phyloP scores from a whole-genome alignment of 2,113 vertebrate genomes.

The Atherinomorus stipes region DNA sequence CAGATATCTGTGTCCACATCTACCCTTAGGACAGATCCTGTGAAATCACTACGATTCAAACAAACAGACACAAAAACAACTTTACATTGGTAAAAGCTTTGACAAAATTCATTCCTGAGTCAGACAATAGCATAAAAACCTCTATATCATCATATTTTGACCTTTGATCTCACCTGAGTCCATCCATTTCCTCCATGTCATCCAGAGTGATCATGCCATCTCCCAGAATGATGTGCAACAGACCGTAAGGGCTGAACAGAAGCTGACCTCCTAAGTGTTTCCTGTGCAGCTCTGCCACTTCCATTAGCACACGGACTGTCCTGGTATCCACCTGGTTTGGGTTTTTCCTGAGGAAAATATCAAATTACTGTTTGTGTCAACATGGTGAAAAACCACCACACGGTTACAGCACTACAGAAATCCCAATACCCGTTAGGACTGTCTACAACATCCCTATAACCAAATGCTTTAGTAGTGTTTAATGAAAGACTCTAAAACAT shows the following conservation, averaged over 20 bases:
- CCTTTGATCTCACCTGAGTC: slow-evolving; percentile 89
- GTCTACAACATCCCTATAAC: background rate
- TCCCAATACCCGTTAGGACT: background rate
- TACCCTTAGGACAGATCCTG: slow-evolving; percentile 94
- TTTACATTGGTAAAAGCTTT: slow-evolving; percentile 22
- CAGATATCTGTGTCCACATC: slow-evolving; percentile 93
- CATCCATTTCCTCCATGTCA: slow-evolving; percentile 99
- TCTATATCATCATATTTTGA: slow-evolving; percentile 3
- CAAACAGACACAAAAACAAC: slow-evolving; percentile 43
- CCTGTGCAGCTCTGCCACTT: slow-evolving; percentile 96
- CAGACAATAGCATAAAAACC: background rate
- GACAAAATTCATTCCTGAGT: slow-evolving; percentile 12
- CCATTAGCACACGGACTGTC: slow-evolving; percentile 92
- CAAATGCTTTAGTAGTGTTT: background rate
- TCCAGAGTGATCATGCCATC: slow-evolving; percentile 99
- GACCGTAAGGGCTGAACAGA: slow-evolving; percentile 92
- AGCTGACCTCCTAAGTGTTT: slow-evolving; percentile 97
- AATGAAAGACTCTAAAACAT: slow-evolving; percentile 3
- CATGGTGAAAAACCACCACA: background rate
- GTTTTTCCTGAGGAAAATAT: slow-evolving; percentile 89
- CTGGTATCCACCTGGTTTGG: slow-evolving; percentile 93
- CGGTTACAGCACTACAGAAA: background rate
- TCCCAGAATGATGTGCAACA: slow-evolving; percentile 94
- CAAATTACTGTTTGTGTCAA: background rate
- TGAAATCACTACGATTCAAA: slow-evolving; percentile 92